phyloP scores from a whole-genome alignment of 2,888 invertebrate genomes.

The Meiosimyza decipiens region DNA sequence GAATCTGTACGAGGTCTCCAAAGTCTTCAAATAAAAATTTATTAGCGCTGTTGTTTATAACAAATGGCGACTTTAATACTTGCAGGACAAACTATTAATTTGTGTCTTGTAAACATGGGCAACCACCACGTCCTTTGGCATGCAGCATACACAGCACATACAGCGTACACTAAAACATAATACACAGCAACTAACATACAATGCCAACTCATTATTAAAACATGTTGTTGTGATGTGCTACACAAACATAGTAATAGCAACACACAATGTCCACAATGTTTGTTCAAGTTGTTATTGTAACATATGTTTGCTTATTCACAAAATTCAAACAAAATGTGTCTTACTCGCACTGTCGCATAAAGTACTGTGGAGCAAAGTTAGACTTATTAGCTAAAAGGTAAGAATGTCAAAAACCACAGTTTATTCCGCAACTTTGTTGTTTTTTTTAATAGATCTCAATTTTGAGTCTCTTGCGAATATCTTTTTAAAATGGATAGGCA shows the following conservation, averaged over 20 bases:
- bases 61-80: slow-evolving; percentile 31
- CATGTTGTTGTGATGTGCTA: too few relatives aligned
- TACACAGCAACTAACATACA: not conserved
- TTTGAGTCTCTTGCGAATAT: too few relatives aligned
- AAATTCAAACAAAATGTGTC: not conserved
- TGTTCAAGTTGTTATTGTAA: slow-evolving; percentile 30
- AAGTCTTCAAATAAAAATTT: slow-evolving; percentile 26
- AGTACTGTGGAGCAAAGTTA: too few relatives aligned
- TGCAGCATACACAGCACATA: not conserved
- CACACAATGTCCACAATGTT: not conserved
- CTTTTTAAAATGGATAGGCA: too few relatives aligned
- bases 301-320: slow-evolving; percentile 26
- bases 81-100: slow-evolving; percentile 28
- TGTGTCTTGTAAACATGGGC: slow-evolving; percentile 22
- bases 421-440: too few relatives aligned
- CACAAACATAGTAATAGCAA: not conserved
- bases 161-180: not conserved
- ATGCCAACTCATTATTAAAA: too few relatives aligned
- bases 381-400: too few relatives aligned
- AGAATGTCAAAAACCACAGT: too few relatives aligned
- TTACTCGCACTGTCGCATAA: too few relatives aligned
- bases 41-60: slow-evolving; percentile 29
- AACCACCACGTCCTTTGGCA: slow-evolving; percentile 27
- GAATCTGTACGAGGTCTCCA: not conserved
- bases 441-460: too few relatives aligned